Evolutionary conservation across 2,888 invertebrate genomes (phyloP).

Genomic region (Philhelius pedissequus): DNA sequence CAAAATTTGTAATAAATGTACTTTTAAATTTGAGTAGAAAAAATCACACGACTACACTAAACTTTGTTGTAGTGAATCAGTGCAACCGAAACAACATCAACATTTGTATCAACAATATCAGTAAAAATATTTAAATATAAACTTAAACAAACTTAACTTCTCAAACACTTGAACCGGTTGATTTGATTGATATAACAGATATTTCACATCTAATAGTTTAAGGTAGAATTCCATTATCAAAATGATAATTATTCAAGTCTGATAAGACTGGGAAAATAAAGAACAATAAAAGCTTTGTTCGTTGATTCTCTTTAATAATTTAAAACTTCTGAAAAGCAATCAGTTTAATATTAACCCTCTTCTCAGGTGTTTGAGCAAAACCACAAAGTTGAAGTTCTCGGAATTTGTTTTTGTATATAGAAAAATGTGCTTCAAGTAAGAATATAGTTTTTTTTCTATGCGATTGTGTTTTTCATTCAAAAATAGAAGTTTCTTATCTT

Average conservation of each 20-base stretch:
- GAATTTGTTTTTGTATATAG: not conserved
- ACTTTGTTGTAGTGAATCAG: no score
- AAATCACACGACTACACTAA: not conserved
- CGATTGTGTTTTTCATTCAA: not conserved
- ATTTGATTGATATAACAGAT: not conserved
- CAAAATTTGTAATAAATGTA: not conserved
- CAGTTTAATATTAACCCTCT: conserved; percentile 15
- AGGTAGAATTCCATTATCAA: not conserved
- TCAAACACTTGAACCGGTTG: not conserved
- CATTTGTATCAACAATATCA: not conserved
- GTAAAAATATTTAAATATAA: not conserved
- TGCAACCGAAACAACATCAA: not conserved
- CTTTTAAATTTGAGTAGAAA: no score
- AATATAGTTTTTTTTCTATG: not conserved
- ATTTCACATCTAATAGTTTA: not conserved
- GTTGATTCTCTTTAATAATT: not conserved
- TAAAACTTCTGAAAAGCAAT: not conserved
- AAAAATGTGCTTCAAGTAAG: conserved; percentile 20
- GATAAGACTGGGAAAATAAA: not conserved
- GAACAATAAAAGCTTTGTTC: not conserved
- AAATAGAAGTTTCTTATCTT: not conserved
- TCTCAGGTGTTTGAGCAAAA: not conserved
- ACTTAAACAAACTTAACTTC: not conserved
- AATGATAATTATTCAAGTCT: not conserved
- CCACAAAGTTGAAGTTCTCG: not conserved